Evolutionary conservation across 2,888 invertebrate genomes (phyloP).

Genomic region (Napeogenes inachia): DNA sequence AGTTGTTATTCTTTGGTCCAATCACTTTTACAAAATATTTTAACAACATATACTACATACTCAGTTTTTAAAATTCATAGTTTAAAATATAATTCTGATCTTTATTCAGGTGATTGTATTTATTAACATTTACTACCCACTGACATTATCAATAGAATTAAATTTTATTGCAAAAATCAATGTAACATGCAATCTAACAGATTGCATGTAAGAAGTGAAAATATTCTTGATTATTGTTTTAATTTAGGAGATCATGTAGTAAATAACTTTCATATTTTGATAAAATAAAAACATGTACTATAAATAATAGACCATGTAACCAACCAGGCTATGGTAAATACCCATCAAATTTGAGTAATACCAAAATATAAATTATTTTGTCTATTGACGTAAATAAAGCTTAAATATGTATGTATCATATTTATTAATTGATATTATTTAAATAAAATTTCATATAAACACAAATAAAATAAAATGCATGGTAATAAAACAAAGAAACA

Average conservation of each 20-base stretch:
- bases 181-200: constrained; percentile 13
- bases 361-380: no score
- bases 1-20: background rate
- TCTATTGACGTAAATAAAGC: background rate
- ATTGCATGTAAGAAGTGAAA: constrained; percentile 26
- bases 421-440: constrained; percentile 2
- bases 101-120: background rate
- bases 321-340: no score
- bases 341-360: no score
- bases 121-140: background rate
- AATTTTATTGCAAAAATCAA: constrained; percentile 7
- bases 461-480: constrained; percentile 2
- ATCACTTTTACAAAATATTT: no score
- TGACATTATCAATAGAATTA: constrained; percentile 2
- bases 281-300: background rate
- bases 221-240: constrained; percentile 20
- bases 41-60: no score
- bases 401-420: constrained; percentile 5
- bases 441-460: constrained; percentile 4
- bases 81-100: background rate
- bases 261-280: background rate
- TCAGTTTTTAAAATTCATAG: no score
- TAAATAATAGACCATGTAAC: no score
- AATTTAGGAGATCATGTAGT: background rate
- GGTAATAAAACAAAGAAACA: constrained; percentile 3